A percentile compares a stretch with the other conserved stretches of the same genome.
These are phyloP conservation scores for Tortricodes alternella DNA, from an alignment of 2,888 invertebrate species.

Conservation along the genomic window DNA sequence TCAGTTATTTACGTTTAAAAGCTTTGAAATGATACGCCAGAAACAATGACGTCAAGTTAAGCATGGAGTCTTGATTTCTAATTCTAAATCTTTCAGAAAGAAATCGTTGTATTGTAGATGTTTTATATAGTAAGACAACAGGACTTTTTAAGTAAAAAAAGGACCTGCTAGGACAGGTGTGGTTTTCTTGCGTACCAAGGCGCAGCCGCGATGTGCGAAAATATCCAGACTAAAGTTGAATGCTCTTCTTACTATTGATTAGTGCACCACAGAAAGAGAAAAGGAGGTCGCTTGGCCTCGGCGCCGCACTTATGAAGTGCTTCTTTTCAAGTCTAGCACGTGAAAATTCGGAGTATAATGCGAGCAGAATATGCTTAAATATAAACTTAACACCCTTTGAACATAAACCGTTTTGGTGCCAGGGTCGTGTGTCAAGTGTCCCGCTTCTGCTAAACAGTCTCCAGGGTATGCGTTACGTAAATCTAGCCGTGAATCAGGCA, in stretches of 20 bases:
- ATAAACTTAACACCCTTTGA: too few species aligned
- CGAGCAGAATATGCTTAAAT: too few species aligned
- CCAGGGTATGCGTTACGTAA: constrained; percentile 62
- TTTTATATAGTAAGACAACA: not conserved
- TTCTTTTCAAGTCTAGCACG: constrained; percentile 2
- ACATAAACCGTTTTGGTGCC: constrained; percentile 14
- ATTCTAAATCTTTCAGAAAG: too few species aligned
- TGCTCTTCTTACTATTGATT: constrained; percentile 43
- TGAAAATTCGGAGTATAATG: too few species aligned
- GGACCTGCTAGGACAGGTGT: constrained; percentile 1
- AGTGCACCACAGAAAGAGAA: constrained; percentile 38
- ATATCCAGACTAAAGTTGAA: constrained; percentile 42
- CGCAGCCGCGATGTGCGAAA: constrained; percentile 42
- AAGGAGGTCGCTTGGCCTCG: constrained; percentile 33
- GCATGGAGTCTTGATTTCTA: too few species aligned
- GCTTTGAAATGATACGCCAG: not conserved
- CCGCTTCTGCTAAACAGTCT: constrained; percentile 52
- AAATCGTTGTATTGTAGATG: too few species aligned
- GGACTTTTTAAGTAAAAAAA: not conserved
- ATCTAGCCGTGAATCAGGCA: constrained; percentile 60
- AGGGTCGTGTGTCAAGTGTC: constrained; percentile 21
- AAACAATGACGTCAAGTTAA: not conserved
- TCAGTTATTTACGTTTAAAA: constrained; percentile 16
- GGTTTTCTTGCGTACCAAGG: constrained; percentile 31
- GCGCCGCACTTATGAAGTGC: constrained; percentile 18